phyloP scores from a whole-genome alignment of 2,797 vertebrate species.

The Sciaenops ocellatus region DNA sequence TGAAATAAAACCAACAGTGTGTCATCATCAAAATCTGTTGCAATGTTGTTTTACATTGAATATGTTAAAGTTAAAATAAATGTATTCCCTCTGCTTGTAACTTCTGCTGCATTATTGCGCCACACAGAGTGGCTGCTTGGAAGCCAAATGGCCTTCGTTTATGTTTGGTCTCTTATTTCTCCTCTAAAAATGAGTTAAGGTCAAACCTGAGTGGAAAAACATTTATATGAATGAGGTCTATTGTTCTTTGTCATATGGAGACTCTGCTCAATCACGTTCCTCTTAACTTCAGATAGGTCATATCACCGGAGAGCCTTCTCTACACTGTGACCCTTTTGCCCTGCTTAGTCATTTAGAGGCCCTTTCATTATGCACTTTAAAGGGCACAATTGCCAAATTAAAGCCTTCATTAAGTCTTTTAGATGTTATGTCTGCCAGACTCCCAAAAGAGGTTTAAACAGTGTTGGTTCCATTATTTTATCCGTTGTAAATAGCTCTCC shows the following conservation, averaged over 20 bases:
- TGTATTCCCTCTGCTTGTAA: conserved; percentile 18
- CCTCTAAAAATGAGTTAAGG: background rate
- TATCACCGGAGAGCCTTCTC: background rate
- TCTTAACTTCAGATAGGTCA: background rate
- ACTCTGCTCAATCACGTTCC: background rate
- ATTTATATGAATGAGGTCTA: background rate
- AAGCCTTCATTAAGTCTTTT: background rate
- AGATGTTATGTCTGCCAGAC: background rate
- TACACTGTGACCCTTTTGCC: background rate
- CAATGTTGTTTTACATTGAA: conserved; percentile 34
- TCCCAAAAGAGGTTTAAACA: background rate
- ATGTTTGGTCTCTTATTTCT: background rate
- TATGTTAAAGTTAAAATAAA: conserved; percentile 32
- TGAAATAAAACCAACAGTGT: conserved; percentile 43
- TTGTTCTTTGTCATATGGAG: background rate
- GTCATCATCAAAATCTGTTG: conserved; percentile 53
- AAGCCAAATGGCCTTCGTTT: conserved; percentile 13
- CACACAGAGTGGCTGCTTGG: background rate
- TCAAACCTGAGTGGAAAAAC: background rate
- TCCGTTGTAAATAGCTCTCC: background rate
- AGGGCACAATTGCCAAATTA: background rate
- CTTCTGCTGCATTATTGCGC: conserved; percentile 23
- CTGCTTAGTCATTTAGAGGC: background rate
- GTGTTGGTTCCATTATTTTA: background rate
- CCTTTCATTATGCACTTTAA: background rate